Conservation (phyloP, 2,888 invertebrate species). For the Synergus laeviventris region DNA sequence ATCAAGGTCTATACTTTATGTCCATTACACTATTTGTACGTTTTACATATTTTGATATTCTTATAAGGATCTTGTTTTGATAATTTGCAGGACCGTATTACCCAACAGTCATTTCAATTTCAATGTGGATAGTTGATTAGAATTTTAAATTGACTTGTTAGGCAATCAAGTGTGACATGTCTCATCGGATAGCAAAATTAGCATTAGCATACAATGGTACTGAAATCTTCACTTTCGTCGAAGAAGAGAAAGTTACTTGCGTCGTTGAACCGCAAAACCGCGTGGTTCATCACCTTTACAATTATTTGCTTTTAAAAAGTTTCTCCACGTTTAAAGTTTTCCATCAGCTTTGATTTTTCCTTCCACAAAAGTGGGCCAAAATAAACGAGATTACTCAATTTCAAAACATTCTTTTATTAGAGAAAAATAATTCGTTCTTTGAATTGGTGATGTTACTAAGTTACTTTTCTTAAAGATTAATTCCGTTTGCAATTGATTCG, state of each 20-base stretch:
- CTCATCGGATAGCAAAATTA: slow-evolving; percentile 15
- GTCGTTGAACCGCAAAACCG: slow-evolving; percentile 41
- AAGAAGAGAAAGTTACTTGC: slow-evolving; percentile 33
- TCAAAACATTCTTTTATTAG: too few species aligned
- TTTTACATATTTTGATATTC: neutral
- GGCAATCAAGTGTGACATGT: neutral
- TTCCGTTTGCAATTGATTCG: too few species aligned
- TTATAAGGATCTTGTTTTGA: neutral
- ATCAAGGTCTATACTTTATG: too few species aligned
- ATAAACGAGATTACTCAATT: neutral
- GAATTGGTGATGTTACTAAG: too few species aligned
- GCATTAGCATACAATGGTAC: slow-evolving; percentile 42
- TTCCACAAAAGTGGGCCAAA: slow-evolving; percentile 24
- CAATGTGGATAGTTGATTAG: neutral
- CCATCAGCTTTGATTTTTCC: neutral
- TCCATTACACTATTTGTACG: too few species aligned
- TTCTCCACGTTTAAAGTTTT: neutral
- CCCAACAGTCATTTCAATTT: neutral
- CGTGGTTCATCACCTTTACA: slow-evolving; percentile 36
- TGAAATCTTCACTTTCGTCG: slow-evolving; percentile 7
- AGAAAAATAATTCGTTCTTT: too few species aligned
- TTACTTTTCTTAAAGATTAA: too few species aligned
- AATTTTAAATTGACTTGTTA: neutral
- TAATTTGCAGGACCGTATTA: neutral
- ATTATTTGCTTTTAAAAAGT: slow-evolving; percentile 28